Conservation (phyloP, 2,797 vertebrate genomes). For the Crotalus adamanteus region DNA sequence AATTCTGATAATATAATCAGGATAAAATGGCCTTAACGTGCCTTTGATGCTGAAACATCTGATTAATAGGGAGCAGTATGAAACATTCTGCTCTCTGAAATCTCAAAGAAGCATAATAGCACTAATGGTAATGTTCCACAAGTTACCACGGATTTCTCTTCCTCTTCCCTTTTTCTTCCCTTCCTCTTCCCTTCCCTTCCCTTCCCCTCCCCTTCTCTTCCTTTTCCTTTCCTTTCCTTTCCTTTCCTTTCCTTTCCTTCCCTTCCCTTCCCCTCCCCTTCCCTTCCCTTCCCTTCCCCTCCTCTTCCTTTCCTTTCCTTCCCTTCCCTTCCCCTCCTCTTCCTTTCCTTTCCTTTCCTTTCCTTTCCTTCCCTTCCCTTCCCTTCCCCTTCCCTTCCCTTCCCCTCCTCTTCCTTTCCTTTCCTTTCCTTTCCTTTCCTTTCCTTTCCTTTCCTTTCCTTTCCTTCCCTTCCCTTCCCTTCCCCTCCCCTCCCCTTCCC, state of each 20-base stretch:
- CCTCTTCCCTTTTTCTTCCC: rapidly evolving
- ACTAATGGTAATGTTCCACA: not conserved
- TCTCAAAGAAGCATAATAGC: not conserved
- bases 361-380: too few species aligned
- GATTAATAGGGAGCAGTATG: not conserved
- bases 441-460: too few species aligned
- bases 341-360: too few species aligned
- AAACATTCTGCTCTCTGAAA: not conserved
- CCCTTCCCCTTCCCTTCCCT: too few species aligned
- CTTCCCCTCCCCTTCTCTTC: rapidly evolving
- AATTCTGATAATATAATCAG: not conserved
- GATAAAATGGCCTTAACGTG: not conserved
- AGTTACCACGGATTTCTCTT: not conserved
- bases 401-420: rapidly evolving
- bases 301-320: too few species aligned
- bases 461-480: too few species aligned
- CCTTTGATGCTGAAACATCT: not conserved
- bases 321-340: too few species aligned
- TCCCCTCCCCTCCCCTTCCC: rapidly evolving
- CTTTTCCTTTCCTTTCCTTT: too few species aligned
- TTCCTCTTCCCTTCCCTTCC: too few species aligned
- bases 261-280: rapidly evolving
- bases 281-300: rapidly evolving
- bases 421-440: too few species aligned
- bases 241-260: rapidly evolving